Base-by-base conservation (phyloP, 2,797 vertebrate species). In the Sebastes elongatus region DNA sequence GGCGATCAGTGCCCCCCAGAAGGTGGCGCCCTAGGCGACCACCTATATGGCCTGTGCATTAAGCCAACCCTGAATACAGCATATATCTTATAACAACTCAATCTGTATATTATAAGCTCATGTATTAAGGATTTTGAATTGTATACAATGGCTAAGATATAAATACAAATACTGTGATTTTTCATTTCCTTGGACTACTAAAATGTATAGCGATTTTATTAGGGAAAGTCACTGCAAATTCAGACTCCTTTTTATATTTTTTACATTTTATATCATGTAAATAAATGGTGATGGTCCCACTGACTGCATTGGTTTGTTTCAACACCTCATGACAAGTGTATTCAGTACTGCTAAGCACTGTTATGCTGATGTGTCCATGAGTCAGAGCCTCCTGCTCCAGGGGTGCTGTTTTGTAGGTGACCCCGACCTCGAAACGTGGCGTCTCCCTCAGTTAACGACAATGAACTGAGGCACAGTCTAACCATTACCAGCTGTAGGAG, bases 291-390 rank as follows among this genome's bases (percentile, higher is more conserved):
- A 30, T 28, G 16, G 46, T 66, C 25, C 70, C n/a, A 61, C 23
- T 23, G 62, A 25, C 60, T 35, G 46, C 16, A 70, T 27, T 22
- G 14, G 25, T 77, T 77, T 77, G 53, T 71, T 86, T 84, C 28
- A 83, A 71, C 78, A 80, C 71, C 60, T 74, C 9, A 59, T 80
- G 80, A 81, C 67, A 76, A 75, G 83, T 67, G 56, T 63, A 46
- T 65, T 78, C 59, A 52, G 49, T 16, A 8, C 33, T 42, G 67
- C 46, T 66, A 28, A 78, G 60, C 62, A 30, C 62, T 69, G 63
- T 56, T 69, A 33, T 52, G 60, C 64, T 82, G 73, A 77, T 82
- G 76, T 80, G 79, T 78, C 49, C n/a, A 28, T 88, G 85, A 89
- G 63, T 88, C 82, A 89, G 78, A n/a, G 67, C 62, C 75, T 83